Conservation (phyloP, 2,113 vertebrate species). For the Corynorhinus townsendii region DNA sequence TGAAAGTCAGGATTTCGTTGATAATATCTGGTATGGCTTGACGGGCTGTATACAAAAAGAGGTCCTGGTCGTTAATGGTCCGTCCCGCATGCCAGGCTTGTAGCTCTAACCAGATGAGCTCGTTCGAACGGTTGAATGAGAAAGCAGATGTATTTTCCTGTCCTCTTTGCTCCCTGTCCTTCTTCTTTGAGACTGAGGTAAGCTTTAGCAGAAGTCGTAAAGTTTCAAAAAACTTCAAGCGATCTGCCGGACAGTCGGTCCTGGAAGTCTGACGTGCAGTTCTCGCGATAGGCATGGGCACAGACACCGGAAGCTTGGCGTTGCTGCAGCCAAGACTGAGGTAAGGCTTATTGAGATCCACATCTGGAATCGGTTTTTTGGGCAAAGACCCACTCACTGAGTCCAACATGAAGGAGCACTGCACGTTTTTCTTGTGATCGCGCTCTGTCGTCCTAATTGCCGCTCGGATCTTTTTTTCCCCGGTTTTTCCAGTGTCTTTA, state of each 20-base stretch:
- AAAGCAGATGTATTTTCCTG: slow-evolving; percentile 92
- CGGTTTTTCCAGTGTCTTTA: slow-evolving; percentile 81
- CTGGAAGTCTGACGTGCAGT: slow-evolving; percentile 96
- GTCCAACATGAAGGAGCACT: slow-evolving; percentile 95
- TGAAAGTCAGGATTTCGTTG: slow-evolving; percentile 96
- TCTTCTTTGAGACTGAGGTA: slow-evolving; percentile 99
- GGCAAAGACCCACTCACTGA: slow-evolving; percentile 84
- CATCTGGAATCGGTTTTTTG: slow-evolving; percentile 89
- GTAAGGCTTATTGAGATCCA: slow-evolving; percentile 98
- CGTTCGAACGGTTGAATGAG: slow-evolving; percentile 92
- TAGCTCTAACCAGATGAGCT: slow-evolving; percentile 98
- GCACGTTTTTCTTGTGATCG: slow-evolving; percentile 93
- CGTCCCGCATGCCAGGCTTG: slow-evolving; percentile 98
- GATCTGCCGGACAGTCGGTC: slow-evolving; percentile 96
- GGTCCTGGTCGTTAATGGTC: slow-evolving; percentile 93
- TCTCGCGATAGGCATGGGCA: slow-evolving; percentile 90
- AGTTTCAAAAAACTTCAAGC: slow-evolving; percentile 98
- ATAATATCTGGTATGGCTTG: slow-evolving; percentile 98
- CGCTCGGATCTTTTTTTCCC: slow-evolving; percentile 90
- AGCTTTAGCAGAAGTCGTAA: slow-evolving; percentile 96
- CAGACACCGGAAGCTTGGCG: slow-evolving; percentile 90
- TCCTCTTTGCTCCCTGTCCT: slow-evolving; percentile 97
- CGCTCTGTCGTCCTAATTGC: slow-evolving; percentile 90
- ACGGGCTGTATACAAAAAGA: slow-evolving; percentile 96
- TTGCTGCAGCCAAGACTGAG: slow-evolving; percentile 96